Conservation (phyloP, 37 sponge, comb jelly and placozoan species). For the Ephydatia muelleri region DNA sequence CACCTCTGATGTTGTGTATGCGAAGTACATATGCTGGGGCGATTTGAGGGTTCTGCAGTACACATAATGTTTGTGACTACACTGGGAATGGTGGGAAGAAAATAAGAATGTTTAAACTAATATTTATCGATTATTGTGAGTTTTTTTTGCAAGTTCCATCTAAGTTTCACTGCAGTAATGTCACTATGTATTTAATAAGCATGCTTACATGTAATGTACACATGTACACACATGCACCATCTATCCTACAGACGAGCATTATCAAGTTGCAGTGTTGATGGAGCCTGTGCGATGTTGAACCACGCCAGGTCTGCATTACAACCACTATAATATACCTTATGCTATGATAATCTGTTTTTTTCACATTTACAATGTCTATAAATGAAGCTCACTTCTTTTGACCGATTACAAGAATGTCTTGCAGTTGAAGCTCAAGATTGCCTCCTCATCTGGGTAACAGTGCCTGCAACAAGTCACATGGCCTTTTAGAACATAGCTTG, state of each 20-base stretch:
- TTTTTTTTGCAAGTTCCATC: no score
- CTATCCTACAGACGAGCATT: slow-evolving; percentile 54
- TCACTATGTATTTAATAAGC: no score
- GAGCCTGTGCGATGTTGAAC: slow-evolving; percentile 87
- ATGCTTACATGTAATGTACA: background rate
- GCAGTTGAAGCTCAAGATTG: slow-evolving; percentile 39
- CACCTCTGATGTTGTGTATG: no score
- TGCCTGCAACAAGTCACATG: no score
- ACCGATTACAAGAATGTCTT: slow-evolving; percentile 59
- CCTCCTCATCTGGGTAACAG: background rate
- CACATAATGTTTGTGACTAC: no score
- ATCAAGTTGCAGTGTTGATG: slow-evolving; percentile 71
- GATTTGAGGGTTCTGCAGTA: no score
- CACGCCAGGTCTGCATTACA: slow-evolving; percentile 66
- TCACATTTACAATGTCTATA: background rate
- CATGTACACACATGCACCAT: background rate
- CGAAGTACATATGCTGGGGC: no score
- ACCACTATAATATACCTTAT: background rate
- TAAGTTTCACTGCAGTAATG: no score
- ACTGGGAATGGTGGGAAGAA: no score
- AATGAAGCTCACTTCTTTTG: slow-evolving; percentile 64
- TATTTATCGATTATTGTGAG: no score
- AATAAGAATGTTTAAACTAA: no score
- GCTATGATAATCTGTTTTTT: background rate
- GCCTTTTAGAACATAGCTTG: no score